Conservation (phyloP, 2,888 invertebrate species). For the Apamea monoglypha region DNA sequence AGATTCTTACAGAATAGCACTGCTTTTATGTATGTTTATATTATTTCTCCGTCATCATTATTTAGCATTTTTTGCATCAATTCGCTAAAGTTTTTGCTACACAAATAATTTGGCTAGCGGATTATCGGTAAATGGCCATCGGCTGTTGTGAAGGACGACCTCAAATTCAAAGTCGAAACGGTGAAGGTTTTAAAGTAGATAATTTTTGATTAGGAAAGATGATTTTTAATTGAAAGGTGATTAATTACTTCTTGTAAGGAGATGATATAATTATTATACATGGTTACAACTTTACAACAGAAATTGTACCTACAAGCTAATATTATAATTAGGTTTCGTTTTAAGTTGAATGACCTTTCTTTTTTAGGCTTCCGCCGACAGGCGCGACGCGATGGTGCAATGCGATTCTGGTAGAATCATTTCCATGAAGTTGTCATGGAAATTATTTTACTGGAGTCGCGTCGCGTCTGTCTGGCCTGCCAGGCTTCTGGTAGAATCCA, state of each 20-base stretch:
- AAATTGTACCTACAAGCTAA: neutral
- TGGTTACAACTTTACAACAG: neutral
- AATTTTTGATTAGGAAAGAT: constrained; percentile 2
- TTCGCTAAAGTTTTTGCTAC: constrained; percentile 19
- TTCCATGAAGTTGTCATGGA: neutral
- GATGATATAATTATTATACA: neutral
- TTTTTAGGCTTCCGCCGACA: neutral
- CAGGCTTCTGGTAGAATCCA: neutral
- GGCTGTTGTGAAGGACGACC: constrained; percentile 43
- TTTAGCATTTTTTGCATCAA: constrained; percentile 17
- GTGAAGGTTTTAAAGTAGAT: constrained; percentile 42
- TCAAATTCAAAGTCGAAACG: constrained; percentile 50
- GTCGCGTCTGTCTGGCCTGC: neutral
- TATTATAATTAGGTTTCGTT: neutral
- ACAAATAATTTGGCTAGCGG: constrained; percentile 42
- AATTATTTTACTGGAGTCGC: neutral
- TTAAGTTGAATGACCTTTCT: neutral
- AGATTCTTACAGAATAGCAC: no score
- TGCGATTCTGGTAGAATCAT: neutral
- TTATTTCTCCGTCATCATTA: neutral
- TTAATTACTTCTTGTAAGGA: neutral
- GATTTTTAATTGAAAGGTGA: neutral
- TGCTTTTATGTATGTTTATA: neutral
- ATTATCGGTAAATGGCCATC: constrained; percentile 47
- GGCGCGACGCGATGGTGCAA: neutral